phyloP scores from a whole-genome alignment of 2,797 vertebrate genomes.

The Syngnathus rostellatus region DNA sequence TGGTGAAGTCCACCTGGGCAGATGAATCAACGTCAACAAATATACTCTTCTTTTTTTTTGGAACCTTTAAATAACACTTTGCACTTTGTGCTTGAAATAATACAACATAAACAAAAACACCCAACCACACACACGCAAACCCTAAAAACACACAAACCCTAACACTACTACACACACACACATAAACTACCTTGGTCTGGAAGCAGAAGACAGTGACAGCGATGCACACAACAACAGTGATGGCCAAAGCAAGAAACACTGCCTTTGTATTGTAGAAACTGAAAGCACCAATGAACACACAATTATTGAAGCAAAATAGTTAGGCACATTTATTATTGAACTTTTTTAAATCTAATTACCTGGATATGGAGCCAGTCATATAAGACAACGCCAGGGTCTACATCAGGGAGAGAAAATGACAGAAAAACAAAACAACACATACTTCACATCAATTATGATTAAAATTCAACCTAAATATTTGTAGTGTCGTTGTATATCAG shows the following conservation, averaged over 20 bases:
- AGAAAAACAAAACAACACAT: background rate
- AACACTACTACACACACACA: background rate
- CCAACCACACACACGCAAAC: background rate
- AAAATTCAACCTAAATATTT: no score
- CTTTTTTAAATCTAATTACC: conserved; percentile 59
- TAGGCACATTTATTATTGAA: background rate
- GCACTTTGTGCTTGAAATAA: no score
- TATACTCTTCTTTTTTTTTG: no score
- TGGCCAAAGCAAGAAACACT: conserved; percentile 81
- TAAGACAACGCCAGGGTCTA: conserved; percentile 91
- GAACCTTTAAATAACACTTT: no score
- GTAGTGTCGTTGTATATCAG: no score
- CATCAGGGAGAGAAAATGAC: conserved; percentile 28
- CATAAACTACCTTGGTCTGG: conserved; percentile 84
- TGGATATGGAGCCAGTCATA: conserved; percentile 87
- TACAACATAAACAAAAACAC: no score
- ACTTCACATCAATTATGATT: no score
- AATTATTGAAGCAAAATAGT: background rate
- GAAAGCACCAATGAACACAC: conserved; percentile 10
- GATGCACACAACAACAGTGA: conserved; percentile 88
- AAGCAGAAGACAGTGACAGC: conserved; percentile 93
- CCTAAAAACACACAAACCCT: no score
- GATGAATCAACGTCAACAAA: conserved; percentile 5
- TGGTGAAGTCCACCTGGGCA: conserved; percentile 90
- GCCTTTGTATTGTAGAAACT: conserved; percentile 78